Conservation (phyloP, 1,140 invertebrate genomes). For the Antheraea pernyi region DNA sequence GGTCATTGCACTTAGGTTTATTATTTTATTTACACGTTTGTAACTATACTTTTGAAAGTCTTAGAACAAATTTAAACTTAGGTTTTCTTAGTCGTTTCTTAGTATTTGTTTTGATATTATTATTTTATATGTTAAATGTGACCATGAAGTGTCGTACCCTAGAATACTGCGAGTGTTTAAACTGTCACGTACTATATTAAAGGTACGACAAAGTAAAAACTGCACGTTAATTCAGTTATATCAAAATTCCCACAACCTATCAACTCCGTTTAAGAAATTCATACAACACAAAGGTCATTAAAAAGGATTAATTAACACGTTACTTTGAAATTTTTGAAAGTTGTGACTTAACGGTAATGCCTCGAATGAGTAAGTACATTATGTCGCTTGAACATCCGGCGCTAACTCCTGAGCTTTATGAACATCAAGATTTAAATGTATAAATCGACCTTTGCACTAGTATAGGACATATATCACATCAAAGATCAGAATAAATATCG, state of each 20-base stretch:
- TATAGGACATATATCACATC: conserved; percentile 13
- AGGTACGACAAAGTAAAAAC: too few relatives aligned
- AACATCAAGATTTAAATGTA: conserved; percentile 49
- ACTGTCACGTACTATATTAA: too few relatives aligned
- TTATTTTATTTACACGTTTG: too few relatives aligned
- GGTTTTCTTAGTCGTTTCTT: too few relatives aligned
- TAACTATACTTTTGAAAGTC: too few relatives aligned
- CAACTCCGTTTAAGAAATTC: neutral
- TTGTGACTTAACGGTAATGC: conserved; percentile 37
- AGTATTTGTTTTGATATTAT: too few relatives aligned
- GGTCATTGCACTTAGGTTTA: too few relatives aligned
- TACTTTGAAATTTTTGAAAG: conserved; percentile 31
- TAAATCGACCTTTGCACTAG: conserved; percentile 27
- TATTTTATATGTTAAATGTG: too few relatives aligned
- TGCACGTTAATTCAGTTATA: too few relatives aligned
- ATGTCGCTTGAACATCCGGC: conserved; percentile 12
- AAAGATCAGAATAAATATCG: conserved; percentile 21
- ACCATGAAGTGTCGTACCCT: too few relatives aligned
- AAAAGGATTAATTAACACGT: conserved; percentile 28
- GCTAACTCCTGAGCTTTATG: conserved; percentile 35
- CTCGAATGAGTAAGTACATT: neutral
- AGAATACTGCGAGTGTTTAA: too few relatives aligned
- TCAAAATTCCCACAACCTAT: neutral
- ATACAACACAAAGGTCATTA: conserved; percentile 8
- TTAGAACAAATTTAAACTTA: too few relatives aligned